Percentiles rank a stretch among this genome's conserved stretches.
These are phyloP conservation scores for Perithous albicinctus DNA, from an alignment of 2,888 invertebrate species.

Conservation along the genomic window DNA sequence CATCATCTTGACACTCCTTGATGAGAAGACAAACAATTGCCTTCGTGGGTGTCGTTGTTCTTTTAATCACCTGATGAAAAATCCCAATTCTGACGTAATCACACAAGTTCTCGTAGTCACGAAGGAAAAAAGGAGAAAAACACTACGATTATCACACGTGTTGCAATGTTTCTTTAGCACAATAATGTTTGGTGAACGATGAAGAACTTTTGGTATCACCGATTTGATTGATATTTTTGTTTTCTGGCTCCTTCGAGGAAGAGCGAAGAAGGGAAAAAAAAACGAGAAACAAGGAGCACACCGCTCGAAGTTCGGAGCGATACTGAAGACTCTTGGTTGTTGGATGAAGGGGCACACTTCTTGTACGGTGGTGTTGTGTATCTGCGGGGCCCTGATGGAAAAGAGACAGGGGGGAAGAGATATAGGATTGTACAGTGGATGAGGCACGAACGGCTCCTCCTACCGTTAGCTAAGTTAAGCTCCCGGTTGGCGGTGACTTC, in stretches of 20 bases:
- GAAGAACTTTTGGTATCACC: neutral
- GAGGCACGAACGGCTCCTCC: constrained; percentile 79
- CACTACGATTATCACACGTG: neutral
- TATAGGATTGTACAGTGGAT: constrained; percentile 14
- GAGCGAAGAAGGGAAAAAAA: constrained; percentile 62
- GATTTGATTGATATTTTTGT: too few species aligned
- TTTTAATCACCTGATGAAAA: neutral
- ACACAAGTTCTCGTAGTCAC: neutral
- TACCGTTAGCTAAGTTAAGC: constrained; percentile 77
- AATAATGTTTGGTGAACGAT: neutral
- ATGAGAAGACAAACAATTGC: too few species aligned
- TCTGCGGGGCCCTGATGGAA: constrained; percentile 64
- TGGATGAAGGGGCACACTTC: constrained; percentile 60
- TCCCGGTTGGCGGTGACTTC: constrained; percentile 81
- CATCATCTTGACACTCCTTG: constrained; percentile 70
- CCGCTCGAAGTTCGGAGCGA: constrained; percentile 74
- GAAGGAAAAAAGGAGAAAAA: too few species aligned
- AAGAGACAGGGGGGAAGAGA: constrained; percentile 17
- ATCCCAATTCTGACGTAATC: neutral
- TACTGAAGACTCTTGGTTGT: constrained; percentile 72
- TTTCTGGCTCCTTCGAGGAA: neutral
- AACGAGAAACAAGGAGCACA: constrained; percentile 71
- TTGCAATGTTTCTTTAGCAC: neutral
- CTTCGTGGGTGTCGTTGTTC: neutral
- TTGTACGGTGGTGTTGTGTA: constrained; percentile 28